phyloP scores from a whole-genome alignment of 2,888 invertebrate genomes.

The Conomelus anceps region DNA sequence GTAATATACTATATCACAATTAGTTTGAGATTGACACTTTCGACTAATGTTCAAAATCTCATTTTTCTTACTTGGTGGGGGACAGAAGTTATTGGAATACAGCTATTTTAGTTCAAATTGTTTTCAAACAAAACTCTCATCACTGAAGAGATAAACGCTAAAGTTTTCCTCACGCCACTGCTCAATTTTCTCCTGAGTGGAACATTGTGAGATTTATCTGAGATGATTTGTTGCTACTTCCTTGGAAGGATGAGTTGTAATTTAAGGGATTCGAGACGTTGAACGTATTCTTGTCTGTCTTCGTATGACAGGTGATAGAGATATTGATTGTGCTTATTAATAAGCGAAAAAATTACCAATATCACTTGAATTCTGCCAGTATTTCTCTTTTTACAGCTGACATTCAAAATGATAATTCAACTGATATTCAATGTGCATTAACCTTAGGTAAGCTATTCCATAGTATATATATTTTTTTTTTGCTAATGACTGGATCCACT shows the following conservation, averaged over 20 bases:
- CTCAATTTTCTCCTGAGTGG: neutral
- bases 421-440: too few species aligned
- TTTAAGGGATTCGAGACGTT: neutral
- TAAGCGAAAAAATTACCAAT: neutral
- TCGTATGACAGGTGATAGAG: neutral
- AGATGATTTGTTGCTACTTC: neutral
- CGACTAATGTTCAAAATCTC: neutral
- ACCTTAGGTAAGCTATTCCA: too few species aligned
- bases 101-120: neutral
- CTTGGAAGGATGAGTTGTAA: neutral
- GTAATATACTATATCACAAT: too few species aligned
- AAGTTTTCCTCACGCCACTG: neutral
- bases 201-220: neutral
- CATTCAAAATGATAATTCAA: too few species aligned
- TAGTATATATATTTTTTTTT: too few species aligned
- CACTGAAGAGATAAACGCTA: neutral
- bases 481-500: too few species aligned
- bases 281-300: neutral
- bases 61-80: neutral
- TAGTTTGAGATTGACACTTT: neutral
- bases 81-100: neutral
- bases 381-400: too few species aligned
- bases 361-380: too few species aligned
- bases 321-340: too few species aligned
- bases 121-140: neutral